Percentiles rank a stretch among this genome's conserved stretches.
phyloP scores from a whole-genome alignment of 2,113 vertebrate species.

The Aphyosemion australe region DNA sequence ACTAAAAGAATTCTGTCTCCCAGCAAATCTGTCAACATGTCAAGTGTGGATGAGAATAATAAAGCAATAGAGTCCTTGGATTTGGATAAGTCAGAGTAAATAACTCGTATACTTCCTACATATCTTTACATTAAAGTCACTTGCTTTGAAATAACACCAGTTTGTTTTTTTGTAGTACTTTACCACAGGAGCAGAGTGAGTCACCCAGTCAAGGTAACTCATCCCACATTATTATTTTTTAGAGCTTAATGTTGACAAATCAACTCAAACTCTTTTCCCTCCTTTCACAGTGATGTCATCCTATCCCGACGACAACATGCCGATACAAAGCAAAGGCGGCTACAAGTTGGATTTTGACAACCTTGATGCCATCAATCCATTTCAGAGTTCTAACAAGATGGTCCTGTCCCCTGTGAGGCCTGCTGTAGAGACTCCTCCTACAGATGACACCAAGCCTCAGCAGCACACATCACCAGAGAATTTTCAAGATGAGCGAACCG shows the following conservation, averaged over 20 bases:
- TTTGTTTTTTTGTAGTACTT: constrained; percentile 52
- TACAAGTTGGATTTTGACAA: constrained; percentile 76
- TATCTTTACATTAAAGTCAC: too few relatives aligned
- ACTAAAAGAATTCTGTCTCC: constrained; percentile 88
- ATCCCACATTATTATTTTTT: not conserved
- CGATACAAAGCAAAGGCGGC: constrained; percentile 72
- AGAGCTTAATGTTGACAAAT: not conserved
- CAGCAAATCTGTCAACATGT: constrained; percentile 60
- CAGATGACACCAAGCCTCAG: constrained; percentile 3
- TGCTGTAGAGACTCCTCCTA: not conserved
- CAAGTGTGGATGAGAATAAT: constrained; percentile 62
- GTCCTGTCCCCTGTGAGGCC: constrained; percentile 49
- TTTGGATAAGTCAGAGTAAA: constrained; percentile 57
- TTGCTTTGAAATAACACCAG: not conserved
- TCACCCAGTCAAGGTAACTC: constrained; percentile 54
- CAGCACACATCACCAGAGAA: constrained; percentile 1
- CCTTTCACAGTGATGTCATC: constrained; percentile 45
- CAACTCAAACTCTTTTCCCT: not conserved
- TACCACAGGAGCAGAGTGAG: constrained; percentile 4
- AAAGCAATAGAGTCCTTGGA: constrained; percentile 47
- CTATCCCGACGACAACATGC: constrained; percentile 72
- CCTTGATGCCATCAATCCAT: constrained; percentile 64
- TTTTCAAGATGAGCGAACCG: constrained; percentile 8
- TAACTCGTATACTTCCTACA: not conserved
- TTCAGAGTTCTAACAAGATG: constrained; percentile 60